Evolutionary conservation across 2,113 vertebrate species (phyloP).

Genomic region (Pseudopipra pipra): DNA sequence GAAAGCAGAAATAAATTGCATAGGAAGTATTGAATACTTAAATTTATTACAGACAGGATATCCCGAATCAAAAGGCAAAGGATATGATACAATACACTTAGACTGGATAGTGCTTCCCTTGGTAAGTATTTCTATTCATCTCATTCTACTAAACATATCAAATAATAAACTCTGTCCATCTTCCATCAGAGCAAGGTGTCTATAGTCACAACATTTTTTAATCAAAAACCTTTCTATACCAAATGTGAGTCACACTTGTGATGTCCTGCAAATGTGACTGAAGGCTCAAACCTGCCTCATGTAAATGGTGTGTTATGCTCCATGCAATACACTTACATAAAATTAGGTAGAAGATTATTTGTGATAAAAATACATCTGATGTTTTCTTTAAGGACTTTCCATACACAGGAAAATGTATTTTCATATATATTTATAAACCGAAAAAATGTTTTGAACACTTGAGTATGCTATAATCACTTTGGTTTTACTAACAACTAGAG

Average conservation of each 20-base stretch:
- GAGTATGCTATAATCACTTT: background rate
- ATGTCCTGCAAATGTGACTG: background rate
- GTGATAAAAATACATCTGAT: background rate
- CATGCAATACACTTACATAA: background rate
- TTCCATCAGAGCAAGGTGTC: background rate
- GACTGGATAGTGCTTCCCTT: background rate
- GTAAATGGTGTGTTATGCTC: background rate
- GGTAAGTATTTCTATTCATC: background rate
- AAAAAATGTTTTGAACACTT: background rate
- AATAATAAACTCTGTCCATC: background rate
- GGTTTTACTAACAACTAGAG: background rate
- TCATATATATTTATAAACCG: background rate
- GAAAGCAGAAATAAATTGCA: background rate
- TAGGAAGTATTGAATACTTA: background rate
- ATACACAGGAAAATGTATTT: background rate
- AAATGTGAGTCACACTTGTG: background rate
- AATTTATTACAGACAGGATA: background rate
- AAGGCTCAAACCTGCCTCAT: background rate
- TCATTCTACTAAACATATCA: background rate
- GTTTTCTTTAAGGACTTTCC: background rate
- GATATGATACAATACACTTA: rapidly evolving
- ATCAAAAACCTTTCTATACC: background rate
- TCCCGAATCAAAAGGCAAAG: background rate
- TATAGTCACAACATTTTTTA: background rate
- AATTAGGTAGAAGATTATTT: background rate